phyloP scores from a whole-genome alignment of 2,888 invertebrate species.

The Troilus luridus region DNA sequence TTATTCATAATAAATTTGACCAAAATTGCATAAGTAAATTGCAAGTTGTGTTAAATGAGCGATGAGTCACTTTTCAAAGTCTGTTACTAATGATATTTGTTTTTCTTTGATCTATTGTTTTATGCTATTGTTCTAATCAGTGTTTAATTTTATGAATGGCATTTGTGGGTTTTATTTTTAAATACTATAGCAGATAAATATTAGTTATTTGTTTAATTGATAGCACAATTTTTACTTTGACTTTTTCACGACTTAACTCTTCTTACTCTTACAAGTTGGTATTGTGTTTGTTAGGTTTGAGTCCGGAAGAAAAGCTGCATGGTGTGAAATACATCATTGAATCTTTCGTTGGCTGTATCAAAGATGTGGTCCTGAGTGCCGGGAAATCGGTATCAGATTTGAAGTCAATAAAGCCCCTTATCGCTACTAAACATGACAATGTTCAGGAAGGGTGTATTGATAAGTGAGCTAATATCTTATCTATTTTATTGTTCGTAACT shows the following conservation, averaged over 20 bases:
- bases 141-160: too few species aligned
- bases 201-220: too few species aligned
- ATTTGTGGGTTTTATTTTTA: too few species aligned
- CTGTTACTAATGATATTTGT: too few species aligned
- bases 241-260: too few species aligned
- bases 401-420: slow-evolving; percentile 84
- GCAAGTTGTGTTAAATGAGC: too few species aligned
- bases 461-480: slow-evolving; percentile 71
- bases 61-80: too few species aligned
- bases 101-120: too few species aligned
- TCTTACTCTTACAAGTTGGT: background rate
- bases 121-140: too few species aligned
- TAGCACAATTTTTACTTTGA: background rate
- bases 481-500: background rate
- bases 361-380: slow-evolving; percentile 87
- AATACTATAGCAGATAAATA: too few species aligned
- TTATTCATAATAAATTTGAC: too few species aligned
- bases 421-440: slow-evolving; percentile 90
- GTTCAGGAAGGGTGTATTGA: slow-evolving; percentile 91
- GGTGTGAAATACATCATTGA: slow-evolving; percentile 94
- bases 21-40: too few species aligned
- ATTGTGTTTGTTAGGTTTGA: slow-evolving; percentile 75
- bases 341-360: slow-evolving; percentile 92
- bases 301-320: slow-evolving; percentile 89
- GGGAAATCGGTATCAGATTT: slow-evolving; percentile 89